A percentile compares a stretch with the other conserved stretches of the same genome.
Conservation (phyloP, 2,113 vertebrate genomes). For the Tor tambroides region DNA sequence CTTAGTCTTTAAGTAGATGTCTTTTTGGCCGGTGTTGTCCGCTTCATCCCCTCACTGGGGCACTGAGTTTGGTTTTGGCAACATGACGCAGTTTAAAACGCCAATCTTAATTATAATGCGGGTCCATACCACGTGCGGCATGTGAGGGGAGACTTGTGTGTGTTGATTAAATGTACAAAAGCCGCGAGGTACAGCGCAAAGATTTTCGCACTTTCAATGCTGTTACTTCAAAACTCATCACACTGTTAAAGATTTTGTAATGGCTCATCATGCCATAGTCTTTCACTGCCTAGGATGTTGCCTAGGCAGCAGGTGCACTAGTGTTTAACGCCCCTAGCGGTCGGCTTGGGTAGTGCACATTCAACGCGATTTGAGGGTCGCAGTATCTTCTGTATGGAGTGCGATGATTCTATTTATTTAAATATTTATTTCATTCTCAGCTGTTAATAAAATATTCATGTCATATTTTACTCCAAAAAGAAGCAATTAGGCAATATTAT, state of each 20-base stretch:
- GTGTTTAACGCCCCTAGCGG: conserved; percentile 20
- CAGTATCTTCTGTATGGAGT: background rate
- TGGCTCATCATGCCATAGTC: conserved; percentile 7
- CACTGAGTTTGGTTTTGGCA: conserved; percentile 52
- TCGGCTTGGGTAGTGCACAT: background rate
- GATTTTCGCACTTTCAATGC: background rate
- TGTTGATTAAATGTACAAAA: background rate
- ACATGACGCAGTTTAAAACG: conserved; percentile 63
- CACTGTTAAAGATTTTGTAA: conserved; percentile 21
- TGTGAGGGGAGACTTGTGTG: conserved; percentile 36
- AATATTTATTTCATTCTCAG: too few species aligned
- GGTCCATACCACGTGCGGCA: conserved; percentile 57
- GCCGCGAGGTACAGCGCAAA: background rate
- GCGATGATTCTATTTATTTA: background rate
- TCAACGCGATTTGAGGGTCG: background rate
- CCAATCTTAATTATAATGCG: conserved; percentile 58
- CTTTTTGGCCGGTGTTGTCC: background rate
- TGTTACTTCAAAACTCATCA: background rate
- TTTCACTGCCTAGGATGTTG: background rate
- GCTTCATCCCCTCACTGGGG: background rate
- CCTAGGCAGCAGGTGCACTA: conserved; percentile 15
- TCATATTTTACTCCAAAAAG: background rate
- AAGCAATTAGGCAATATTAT: background rate
- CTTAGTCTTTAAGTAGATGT: background rate
- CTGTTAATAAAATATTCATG: background rate